These are phyloP conservation scores for Orthonevra nobilis DNA, from an alignment of 2,888 invertebrate genomes.

Conservation along the genomic window DNA sequence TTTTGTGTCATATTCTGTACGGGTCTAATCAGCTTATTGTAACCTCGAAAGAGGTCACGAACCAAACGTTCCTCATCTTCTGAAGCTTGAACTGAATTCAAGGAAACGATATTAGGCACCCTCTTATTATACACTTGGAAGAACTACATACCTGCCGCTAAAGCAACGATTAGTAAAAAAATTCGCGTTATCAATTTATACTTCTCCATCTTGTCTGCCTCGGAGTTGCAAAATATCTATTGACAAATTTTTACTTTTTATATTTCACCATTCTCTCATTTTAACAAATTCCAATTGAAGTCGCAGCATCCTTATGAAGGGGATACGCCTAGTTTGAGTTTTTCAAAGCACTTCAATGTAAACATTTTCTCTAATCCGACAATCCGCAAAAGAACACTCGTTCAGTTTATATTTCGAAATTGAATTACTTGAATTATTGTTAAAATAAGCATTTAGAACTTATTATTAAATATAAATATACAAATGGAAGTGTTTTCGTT, in stretches of 20 bases:
- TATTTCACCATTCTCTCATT: conserved; percentile 35
- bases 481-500: conserved; percentile 34
- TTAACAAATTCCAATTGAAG: conserved; percentile 27
- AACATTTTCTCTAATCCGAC: conserved; percentile 40
- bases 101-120: too few species aligned
- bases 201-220: conserved; percentile 46
- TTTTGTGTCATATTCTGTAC: conserved; percentile 99
- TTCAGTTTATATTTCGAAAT: too few species aligned
- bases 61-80: conserved; percentile 98
- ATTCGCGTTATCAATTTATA: conserved; percentile 56
- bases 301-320: conserved; percentile 49
- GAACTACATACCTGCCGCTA: conserved; percentile 43
- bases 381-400: too few species aligned
- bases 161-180: conserved; percentile 46
- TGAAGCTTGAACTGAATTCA: conserved; percentile 86
- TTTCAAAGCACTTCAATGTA: conserved; percentile 17
- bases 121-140: not conserved
- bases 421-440: too few species aligned
- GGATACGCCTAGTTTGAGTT: conserved; percentile 61
- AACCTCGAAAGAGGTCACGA: conserved; percentile 96
- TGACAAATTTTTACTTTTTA: conserved; percentile 26
- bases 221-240: conserved; percentile 29
- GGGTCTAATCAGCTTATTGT: conserved; percentile 98
- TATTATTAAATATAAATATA: conserved; percentile 35
- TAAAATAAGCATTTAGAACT: too few species aligned